Evolutionary conservation across 2,888 invertebrate genomes (phyloP), one percentile per base, ranked within the genome.

Genomic region (Crossocerus cetratus): DNA sequence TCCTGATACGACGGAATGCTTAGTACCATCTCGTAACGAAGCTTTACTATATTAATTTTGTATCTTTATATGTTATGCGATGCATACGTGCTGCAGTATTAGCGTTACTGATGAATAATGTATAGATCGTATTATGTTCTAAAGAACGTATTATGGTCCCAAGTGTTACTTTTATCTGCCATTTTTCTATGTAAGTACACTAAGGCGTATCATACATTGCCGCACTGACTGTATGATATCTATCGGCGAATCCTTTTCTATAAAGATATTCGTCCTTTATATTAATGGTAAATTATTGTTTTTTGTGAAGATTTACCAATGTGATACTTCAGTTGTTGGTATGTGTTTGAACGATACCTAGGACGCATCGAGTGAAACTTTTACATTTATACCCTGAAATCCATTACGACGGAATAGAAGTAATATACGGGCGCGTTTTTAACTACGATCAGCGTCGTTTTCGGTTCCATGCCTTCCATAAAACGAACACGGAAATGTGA

Each of bases 381-480:
- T 32, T 32, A 32, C 32, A 32, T 32, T 32, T 32, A 32, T 32
- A 32, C 2, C 32, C 32, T 5, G 49, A 16, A 13, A 49, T 22
- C 20, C 56, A 22, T 22, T 14, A 16, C 3, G 22, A 8, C 18
- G 56, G 22, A 22, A 20, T 56, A 56, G 22, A 56, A 56, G 14
- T 56, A 56, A 22, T 16, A 20, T n/a, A 56, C 18, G 20, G 20
- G 56, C 20, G 22, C 22, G 14, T 18, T 49, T 49, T 49, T 16
- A 16, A 43, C 3, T 16, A n/a, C 55, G 22, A 14, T n/a, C 55
- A 55, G 56, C 54, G 66, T 57, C 69, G 62, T 59, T 67, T 78
- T 82, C 80, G 72, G 82, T 82, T 82, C 80, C 82, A 82, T 78
- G 82, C 78, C 82, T 80, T 79, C 71, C 74, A 49, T 18, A 20